Conservation (phyloP, 2,888 invertebrate genomes). For the Pseudococcus jackbeardsleyi region DNA sequence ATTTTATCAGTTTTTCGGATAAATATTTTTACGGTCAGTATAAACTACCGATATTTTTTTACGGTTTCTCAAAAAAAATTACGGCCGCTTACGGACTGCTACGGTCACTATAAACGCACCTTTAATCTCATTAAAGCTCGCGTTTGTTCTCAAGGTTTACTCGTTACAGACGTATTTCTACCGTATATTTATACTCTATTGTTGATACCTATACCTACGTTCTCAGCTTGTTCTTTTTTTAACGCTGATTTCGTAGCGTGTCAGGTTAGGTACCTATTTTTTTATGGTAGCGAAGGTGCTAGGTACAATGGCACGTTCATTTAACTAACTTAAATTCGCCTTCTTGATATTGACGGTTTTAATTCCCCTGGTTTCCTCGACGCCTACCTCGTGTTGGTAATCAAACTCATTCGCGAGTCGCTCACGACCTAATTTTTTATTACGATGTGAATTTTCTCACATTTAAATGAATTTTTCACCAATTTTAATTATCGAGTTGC, state of each 20-base stretch:
- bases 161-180: background rate
- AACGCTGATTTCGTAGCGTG: background rate
- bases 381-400: background rate
- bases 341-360: background rate
- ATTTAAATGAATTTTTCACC: slow-evolving; percentile 46
- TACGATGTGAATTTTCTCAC: slow-evolving; percentile 53
- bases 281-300: background rate
- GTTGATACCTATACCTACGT: background rate
- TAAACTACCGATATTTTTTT: no score
- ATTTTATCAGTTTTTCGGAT: no score
- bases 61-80: no score
- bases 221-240: slow-evolving; percentile 11
- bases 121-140: slow-evolving; percentile 50
- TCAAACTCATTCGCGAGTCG: slow-evolving; percentile 30
- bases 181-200: slow-evolving; percentile 7
- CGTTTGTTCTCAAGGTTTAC: slow-evolving; percentile 43
- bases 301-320: slow-evolving; percentile 4
- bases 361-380: background rate
- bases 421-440: slow-evolving; percentile 52
- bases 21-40: no score
- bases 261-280: background rate
- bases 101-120: no score
- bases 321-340: background rate
- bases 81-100: no score
- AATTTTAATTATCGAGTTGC: slow-evolving; percentile 2